Conservation (phyloP, 2,888 invertebrate genomes). For the Cantharis rustica region DNA sequence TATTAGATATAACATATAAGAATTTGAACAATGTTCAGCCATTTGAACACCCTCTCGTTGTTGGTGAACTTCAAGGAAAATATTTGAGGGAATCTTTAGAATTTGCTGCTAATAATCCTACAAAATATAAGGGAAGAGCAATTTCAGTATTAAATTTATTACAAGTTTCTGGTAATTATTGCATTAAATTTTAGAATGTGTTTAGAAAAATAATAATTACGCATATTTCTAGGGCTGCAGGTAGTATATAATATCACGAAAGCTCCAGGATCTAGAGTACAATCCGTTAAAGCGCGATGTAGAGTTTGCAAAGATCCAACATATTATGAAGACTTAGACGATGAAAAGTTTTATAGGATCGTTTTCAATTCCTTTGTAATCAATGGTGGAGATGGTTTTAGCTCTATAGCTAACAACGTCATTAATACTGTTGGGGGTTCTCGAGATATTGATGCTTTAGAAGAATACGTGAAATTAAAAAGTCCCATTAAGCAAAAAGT, state of each 20-base stretch:
- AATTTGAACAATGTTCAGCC: constrained; percentile 73
- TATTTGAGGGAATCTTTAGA: constrained; percentile 55
- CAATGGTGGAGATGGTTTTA: constrained; percentile 71
- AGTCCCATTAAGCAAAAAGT: constrained; percentile 50
- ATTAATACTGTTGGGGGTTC: constrained; percentile 57
- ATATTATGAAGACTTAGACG: constrained; percentile 64
- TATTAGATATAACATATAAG: constrained; percentile 70
- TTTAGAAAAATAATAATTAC: neutral
- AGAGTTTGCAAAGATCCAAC: constrained; percentile 66
- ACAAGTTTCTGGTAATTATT: constrained; percentile 63
- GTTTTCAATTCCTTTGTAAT: constrained; percentile 64
- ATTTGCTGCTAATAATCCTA: constrained; percentile 56
- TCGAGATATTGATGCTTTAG: constrained; percentile 62
- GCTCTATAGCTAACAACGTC: constrained; percentile 58
- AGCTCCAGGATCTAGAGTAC: constrained; percentile 64
- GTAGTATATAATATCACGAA: constrained; percentile 65
- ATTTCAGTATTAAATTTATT: constrained; percentile 57
- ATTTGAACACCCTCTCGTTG: constrained; percentile 75
- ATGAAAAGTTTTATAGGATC: constrained; percentile 65
- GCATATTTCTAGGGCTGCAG: constrained; percentile 60
- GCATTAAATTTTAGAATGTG: neutral
- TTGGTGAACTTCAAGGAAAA: constrained; percentile 29
- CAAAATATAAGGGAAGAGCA: constrained; percentile 40
- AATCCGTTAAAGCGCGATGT: constrained; percentile 64
- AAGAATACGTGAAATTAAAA: constrained; percentile 59